Evolutionary conservation across 2,797 vertebrate genomes (phyloP).

Genomic region (Argya squamiceps): DNA sequence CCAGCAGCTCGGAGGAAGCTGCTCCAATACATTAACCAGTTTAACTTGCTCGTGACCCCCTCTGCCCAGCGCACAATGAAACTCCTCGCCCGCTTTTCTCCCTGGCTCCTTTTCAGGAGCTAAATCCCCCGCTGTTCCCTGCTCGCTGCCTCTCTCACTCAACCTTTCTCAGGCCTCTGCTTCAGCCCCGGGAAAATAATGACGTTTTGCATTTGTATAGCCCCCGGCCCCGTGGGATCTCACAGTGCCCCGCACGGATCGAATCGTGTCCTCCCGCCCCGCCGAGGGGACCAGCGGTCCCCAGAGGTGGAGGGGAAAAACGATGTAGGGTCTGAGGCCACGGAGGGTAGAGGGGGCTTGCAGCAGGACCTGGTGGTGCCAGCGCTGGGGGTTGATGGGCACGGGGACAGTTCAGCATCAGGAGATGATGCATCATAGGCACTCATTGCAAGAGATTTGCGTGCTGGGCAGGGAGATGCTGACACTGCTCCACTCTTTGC

Average conservation of each 20-base stretch:
- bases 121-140: conserved; percentile 49
- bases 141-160: conserved; percentile 40
- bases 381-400: background rate
- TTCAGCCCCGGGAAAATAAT: conserved; percentile 36
- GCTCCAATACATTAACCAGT: conserved; percentile 75
- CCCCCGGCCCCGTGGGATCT: conserved; percentile 31
- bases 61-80: conserved; percentile 62
- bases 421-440: accelerated
- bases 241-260: background rate
- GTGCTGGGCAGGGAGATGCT: background rate
- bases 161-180: conserved; percentile 65
- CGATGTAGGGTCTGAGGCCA: background rate
- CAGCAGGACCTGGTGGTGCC: background rate
- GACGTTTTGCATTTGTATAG: conserved; percentile 60
- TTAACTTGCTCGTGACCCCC: conserved; percentile 72
- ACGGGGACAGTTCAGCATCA: accelerated
- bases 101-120: conserved; percentile 45
- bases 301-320: background rate
- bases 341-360: background rate
- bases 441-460: accelerated
- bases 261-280: background rate
- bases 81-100: conserved; percentile 48
- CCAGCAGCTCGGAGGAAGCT: conserved; percentile 48
- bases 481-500: accelerated
- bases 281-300: background rate